Conservation (phyloP, 2,797 vertebrate species). For the Galago senegalensis region DNA sequence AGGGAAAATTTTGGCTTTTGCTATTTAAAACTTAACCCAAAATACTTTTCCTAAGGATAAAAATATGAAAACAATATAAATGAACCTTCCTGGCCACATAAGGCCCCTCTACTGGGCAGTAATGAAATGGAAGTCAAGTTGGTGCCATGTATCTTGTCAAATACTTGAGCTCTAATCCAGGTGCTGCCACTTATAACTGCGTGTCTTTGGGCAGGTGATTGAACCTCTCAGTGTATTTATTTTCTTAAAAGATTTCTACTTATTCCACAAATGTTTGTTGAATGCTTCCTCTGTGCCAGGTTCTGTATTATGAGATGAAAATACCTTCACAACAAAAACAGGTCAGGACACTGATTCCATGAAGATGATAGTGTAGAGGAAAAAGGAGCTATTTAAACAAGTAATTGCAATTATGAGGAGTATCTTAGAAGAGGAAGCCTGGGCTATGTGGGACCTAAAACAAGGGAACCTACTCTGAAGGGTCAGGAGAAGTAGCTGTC, state of each 20-base stretch:
- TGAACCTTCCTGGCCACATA: neutral
- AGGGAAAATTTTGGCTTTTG: neutral
- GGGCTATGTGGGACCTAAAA: too few relatives aligned
- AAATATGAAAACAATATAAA: neutral
- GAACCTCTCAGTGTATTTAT: neutral
- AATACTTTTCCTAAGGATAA: neutral
- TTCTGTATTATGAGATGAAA: neutral
- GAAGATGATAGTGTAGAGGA: neutral
- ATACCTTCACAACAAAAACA: neutral
- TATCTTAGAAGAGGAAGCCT: neutral
- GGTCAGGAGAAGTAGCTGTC: neutral
- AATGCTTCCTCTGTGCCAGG: neutral
- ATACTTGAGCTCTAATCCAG: neutral
- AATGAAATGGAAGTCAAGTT: neutral
- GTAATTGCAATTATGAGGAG: neutral
- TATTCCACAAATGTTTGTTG: neutral
- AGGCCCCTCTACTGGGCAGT: neutral
- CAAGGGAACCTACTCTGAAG: neutral
- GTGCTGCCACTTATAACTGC: neutral
- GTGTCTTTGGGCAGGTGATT: neutral
- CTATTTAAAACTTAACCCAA: neutral
- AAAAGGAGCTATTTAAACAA: neutral
- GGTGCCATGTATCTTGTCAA: rapidly evolving
- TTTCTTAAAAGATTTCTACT: neutral
- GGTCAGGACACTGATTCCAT: neutral